phyloP scores from a whole-genome alignment of 2,888 invertebrate genomes.

The Embidobia sp. region DNA sequence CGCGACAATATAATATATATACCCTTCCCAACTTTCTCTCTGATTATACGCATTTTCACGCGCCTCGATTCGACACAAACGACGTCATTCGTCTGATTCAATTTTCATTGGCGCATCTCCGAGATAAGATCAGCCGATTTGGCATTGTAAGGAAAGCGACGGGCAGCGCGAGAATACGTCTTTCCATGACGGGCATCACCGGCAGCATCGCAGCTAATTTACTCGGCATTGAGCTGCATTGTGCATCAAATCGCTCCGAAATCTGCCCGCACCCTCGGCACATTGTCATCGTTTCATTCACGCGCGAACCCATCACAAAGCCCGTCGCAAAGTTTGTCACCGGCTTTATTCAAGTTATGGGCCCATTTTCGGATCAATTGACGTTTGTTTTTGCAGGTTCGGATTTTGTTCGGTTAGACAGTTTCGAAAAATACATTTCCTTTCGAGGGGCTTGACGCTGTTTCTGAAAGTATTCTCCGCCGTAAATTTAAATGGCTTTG shows the following conservation, averaged over 20 bases:
- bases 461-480: no score
- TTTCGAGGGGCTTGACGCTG: background rate
- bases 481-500: no score
- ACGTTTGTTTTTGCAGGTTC: conserved; percentile 43
- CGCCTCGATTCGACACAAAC: no score
- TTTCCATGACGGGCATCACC: conserved; percentile 77
- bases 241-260: conserved; percentile 74
- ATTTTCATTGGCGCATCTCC: conserved; percentile 25
- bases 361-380: conserved; percentile 26
- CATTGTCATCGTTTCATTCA: conserved; percentile 70
- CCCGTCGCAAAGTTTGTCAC: conserved; percentile 51
- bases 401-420: background rate
- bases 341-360: conserved; percentile 19
- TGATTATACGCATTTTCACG: conserved; percentile 24
- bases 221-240: conserved; percentile 79
- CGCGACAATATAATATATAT: conserved; percentile 12
- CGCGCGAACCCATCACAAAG: conserved; percentile 49
- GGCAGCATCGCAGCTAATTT: conserved; percentile 80
- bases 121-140: conserved; percentile 37
- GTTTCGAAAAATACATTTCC: background rate
- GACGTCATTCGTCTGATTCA: conserved; percentile 22
- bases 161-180: conserved; percentile 18
- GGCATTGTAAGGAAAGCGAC: conserved; percentile 60
- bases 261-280: conserved; percentile 59
- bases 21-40: conserved; percentile 22